Conservation (phyloP, 2,888 invertebrate species). For the Netelia virgata region DNA sequence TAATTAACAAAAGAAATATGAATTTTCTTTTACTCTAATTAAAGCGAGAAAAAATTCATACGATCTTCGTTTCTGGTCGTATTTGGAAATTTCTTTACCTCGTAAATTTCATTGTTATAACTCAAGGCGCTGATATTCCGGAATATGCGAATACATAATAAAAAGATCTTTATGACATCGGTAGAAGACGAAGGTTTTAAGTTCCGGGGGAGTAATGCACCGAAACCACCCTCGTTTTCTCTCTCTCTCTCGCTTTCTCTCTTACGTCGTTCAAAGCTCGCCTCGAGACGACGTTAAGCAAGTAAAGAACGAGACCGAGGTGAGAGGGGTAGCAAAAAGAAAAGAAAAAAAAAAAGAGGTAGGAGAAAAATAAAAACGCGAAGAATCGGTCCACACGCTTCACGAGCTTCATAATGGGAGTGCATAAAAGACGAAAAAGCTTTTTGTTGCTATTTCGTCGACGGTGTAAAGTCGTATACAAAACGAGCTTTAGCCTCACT, state of each 20-base stretch:
- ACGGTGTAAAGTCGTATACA: background rate
- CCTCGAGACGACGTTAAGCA: constrained; percentile 19
- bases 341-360: background rate
- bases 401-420: constrained; percentile 52
- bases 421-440: constrained; percentile 29
- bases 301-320: constrained; percentile 9
- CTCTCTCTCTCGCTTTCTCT: background rate
- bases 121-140: background rate
- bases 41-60: background rate
- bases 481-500: background rate
- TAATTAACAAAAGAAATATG: background rate
- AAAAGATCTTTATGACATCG: constrained; percentile 35
- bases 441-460: constrained; percentile 37
- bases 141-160: constrained; percentile 25
- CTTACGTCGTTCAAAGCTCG: background rate
- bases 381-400: constrained; percentile 35
- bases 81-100: background rate
- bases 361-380: constrained; percentile 37
- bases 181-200: constrained; percentile 17
- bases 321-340: background rate
- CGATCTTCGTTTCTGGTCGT: background rate
- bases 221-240: background rate
- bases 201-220: constrained; percentile 46
- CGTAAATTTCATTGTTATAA: background rate
- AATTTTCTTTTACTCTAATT: background rate